Evolutionary conservation across 2,888 invertebrate genomes (phyloP), one percentile per base, ranked within the genome.

Genomic region (Ethmia dodecea): DNA sequence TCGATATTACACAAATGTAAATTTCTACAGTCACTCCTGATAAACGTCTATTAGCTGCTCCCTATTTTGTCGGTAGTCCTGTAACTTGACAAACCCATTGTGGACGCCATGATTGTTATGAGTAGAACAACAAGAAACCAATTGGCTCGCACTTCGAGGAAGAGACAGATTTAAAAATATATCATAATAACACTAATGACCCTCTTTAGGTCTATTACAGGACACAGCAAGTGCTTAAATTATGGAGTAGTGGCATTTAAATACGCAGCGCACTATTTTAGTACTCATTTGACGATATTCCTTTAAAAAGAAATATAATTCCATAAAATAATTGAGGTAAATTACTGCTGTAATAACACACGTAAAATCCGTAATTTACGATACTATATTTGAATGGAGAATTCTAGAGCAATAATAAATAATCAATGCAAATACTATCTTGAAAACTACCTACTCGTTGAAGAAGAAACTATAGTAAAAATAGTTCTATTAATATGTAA

Each of bases 131-230:
- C 24, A 9, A 37, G 24, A 20, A n/a, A 14, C 18, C 15, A 27
- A 31, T 31, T 28, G 13, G 12, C 11, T 25, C 11, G n/a, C 20
- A 31, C 26, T 38, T 31, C 34, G 11, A 8, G 10, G 34, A 28
- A 38, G n/a, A 26, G 18, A 38, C 25, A 31, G 27, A 38, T 38
- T 38, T 28, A 31, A 38, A 37, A 34, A 31, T 24, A 24, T 14
- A 12, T 12, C 10, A 25, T 20, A 34, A 29, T 29, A 24, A 34
- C 14, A 33, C 31, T 38, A 38, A 38, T 38, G 18, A 30, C 30
- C 33, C 14, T 33, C 24, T 33, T 37, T 33, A 37, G 14, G 12
- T 13, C 27, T 28, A 27, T 34, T 31, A 37, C 29, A 33, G 16
- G 28, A 16, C 30, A 22, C 30, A 26, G 29, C 28, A 33, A 30